Percentiles rank a stretch among this genome's conserved stretches.
Conservation (phyloP, 1,140 invertebrate species). For the Cydia fagiglandana region DNA sequence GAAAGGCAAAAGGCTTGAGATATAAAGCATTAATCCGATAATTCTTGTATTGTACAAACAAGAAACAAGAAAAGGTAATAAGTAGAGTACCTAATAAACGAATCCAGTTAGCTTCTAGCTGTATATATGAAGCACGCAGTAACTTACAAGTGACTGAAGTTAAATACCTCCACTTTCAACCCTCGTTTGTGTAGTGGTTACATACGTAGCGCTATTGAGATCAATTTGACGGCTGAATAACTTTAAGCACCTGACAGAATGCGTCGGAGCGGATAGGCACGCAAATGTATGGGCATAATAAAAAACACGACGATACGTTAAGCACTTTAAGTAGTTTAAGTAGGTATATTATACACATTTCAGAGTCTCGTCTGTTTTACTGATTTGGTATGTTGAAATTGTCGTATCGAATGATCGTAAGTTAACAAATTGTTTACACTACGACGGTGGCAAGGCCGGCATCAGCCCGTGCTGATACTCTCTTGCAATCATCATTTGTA, state of each 20-base stretch:
- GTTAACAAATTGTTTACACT: too few species aligned
- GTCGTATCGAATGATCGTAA: background rate
- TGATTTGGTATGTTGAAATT: too few species aligned
- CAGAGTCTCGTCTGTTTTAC: background rate
- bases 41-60: too few species aligned
- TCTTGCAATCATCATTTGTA: too few species aligned
- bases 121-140: too few species aligned
- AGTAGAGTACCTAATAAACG: too few species aligned
- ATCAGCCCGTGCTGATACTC: too few species aligned
- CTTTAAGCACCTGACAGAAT: background rate
- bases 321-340: background rate
- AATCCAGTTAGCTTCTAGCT: too few species aligned
- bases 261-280: background rate
- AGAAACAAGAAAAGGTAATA: too few species aligned
- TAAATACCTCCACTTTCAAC: background rate
- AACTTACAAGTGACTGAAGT: background rate
- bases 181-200: background rate
- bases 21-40: too few species aligned
- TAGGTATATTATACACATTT: background rate
- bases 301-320: background rate
- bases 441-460: too few species aligned
- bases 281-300: background rate
- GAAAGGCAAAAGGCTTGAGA: background rate
- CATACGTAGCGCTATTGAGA: slow-evolving; percentile 5
- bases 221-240: slow-evolving; percentile 16